Evolutionary conservation across 1,140 invertebrate species (phyloP).

Genomic region (Coenobita brevimanus): DNA sequence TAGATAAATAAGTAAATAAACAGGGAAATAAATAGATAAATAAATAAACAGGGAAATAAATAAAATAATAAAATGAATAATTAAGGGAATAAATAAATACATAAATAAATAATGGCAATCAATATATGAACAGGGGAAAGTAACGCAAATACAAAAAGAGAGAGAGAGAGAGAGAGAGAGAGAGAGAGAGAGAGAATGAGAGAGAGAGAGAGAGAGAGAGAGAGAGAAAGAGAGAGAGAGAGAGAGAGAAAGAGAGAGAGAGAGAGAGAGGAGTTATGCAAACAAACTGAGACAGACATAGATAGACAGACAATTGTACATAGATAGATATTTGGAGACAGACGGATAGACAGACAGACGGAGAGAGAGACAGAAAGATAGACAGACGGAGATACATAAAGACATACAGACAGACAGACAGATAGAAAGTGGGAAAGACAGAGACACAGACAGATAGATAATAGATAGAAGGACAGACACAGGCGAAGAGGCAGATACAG

Average conservation of each 20-base stretch:
- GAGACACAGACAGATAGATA: too few species aligned
- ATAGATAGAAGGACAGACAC: too few species aligned
- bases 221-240: not conserved
- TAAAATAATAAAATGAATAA: too few species aligned
- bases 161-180: not conserved
- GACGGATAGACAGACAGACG: not conserved
- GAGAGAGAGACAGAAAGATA: not conserved
- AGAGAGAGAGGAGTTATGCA: not conserved
- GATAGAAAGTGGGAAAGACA: too few species aligned
- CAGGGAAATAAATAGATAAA: too few species aligned
- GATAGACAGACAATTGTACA: not conserved
- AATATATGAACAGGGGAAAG: not conserved
- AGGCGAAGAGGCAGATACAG: too few species aligned
- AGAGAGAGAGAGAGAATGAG: not conserved
- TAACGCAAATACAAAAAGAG: not conserved
- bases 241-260: not conserved
- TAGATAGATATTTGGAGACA: not conserved
- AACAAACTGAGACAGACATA: not conserved
- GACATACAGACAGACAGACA: too few species aligned
- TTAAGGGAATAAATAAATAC: too few species aligned
- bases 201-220: not conserved
- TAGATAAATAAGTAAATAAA: too few species aligned
- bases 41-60: too few species aligned
- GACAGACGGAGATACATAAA: not conserved
- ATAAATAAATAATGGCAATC: too few species aligned